phyloP scores from a whole-genome alignment of 2,888 invertebrate genomes.

The Heteromurus nitidus region DNA sequence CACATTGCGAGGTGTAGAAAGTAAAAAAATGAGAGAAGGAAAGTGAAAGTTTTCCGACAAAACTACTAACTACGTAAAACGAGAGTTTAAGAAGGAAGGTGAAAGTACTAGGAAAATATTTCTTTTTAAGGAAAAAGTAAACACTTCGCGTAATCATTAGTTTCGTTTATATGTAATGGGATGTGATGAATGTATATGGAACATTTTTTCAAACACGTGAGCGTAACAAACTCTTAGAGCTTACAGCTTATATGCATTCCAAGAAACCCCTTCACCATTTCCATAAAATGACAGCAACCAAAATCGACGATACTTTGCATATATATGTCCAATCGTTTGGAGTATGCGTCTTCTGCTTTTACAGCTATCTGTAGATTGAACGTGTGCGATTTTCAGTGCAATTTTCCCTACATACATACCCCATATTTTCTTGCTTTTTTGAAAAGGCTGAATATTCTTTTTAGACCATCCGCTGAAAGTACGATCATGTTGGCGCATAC shows the following conservation, averaged over 20 bases:
- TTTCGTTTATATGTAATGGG: neutral
- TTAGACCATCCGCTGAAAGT: too few relatives aligned
- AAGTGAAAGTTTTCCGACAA: neutral
- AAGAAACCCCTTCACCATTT: neutral
- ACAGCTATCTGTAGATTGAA: too few relatives aligned
- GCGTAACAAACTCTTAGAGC: neutral
- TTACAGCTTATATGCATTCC: neutral
- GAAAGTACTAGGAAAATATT: neutral
- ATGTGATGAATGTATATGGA: neutral
- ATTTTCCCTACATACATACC: neutral
- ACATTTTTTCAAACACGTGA: neutral
- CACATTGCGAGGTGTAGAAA: too few relatives aligned
- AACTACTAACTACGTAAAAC: neutral
- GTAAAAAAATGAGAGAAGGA: neutral
- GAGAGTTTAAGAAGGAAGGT: too few relatives aligned
- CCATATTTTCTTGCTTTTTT: neutral
- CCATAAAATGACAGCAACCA: constrained; percentile 43
- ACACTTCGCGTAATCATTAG: constrained; percentile 8
- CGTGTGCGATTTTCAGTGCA: neutral
- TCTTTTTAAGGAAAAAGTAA: constrained; percentile 12
- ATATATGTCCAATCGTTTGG: constrained; percentile 31
- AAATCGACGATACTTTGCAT: constrained; percentile 38
- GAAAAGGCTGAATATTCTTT: too few relatives aligned
- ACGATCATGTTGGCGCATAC: too few relatives aligned
- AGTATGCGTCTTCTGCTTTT: constrained; percentile 5